These are phyloP conservation scores for Metacarcinus magister DNA, from an alignment of 2,888 invertebrate species.

Conservation along the genomic window DNA sequence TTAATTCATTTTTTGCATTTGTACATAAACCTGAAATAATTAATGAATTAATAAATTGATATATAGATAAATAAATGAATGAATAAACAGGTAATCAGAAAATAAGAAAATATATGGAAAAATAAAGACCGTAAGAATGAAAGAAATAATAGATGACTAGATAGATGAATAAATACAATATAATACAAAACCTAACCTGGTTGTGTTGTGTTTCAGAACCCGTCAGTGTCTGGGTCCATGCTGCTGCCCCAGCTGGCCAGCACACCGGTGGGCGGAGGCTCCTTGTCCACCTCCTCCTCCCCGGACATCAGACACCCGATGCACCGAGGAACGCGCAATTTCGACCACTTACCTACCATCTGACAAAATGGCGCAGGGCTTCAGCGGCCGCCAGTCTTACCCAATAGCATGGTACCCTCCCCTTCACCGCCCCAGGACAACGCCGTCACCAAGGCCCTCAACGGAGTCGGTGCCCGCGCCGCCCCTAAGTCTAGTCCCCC, in stretches of 20 bases:
- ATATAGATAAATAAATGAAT: too few relatives aligned
- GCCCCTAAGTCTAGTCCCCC: conserved; percentile 66
- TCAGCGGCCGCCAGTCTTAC: conserved; percentile 63
- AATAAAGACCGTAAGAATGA: too few relatives aligned
- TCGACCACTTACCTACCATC: conserved; percentile 82
- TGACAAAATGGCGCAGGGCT: conserved; percentile 79
- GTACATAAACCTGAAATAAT: too few relatives aligned
- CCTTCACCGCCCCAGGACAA: conserved; percentile 63
- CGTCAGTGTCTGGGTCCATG: conserved; percentile 79
- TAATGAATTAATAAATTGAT: too few relatives aligned
- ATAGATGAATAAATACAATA: too few relatives aligned
- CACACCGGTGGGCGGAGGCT: conserved; percentile 75
- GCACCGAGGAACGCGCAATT: conserved; percentile 74
- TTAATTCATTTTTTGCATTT: too few relatives aligned
- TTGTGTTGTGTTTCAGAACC: conserved; percentile 70
- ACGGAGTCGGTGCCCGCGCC: neutral
- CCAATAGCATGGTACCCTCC: conserved; percentile 66
- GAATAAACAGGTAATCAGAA: too few relatives aligned
- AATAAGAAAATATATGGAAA: too few relatives aligned
- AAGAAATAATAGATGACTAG: too few relatives aligned
- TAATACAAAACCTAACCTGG: too few relatives aligned
- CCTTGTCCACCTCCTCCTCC: conserved; percentile 77
- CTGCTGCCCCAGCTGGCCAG: conserved; percentile 79
- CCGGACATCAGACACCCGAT: conserved; percentile 76
- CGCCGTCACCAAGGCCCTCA: neutral